These are phyloP conservation scores for Adelognathus sp. DNA, from an alignment of 2,888 invertebrate genomes.

Conservation along the genomic window DNA sequence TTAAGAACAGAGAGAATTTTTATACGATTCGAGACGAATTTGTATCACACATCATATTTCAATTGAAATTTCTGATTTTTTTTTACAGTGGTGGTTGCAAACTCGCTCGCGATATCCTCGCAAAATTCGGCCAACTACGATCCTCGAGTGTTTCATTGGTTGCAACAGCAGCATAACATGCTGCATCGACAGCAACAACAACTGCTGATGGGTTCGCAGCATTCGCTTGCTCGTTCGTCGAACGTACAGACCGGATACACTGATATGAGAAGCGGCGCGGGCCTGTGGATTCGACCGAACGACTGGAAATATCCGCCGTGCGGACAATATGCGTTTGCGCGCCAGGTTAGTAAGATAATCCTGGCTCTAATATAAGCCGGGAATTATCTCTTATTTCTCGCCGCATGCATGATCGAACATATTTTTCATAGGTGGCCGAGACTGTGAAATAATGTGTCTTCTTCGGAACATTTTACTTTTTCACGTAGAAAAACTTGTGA, in stretches of 20 bases:
- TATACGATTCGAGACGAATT: no score
- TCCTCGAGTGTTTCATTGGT: constrained; percentile 65
- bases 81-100: constrained; percentile 69
- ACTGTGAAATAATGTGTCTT: neutral
- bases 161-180: constrained; percentile 66
- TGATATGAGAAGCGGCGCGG: constrained; percentile 54
- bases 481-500: no score
- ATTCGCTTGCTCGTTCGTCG: constrained; percentile 37
- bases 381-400: neutral
- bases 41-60: no score
- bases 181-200: constrained; percentile 64
- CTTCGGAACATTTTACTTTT: neutral
- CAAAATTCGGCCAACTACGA: constrained; percentile 60
- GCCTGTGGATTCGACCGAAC: constrained; percentile 62
- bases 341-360: constrained; percentile 62
- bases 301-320: constrained; percentile 66
- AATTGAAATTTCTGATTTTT: constrained; percentile 8
- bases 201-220: constrained; percentile 58
- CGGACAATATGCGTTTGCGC: constrained; percentile 63
- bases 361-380: neutral
- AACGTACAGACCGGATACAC: constrained; percentile 57
- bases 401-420: neutral
- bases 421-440: neutral
- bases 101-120: constrained; percentile 69
- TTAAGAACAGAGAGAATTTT: no score